These are phyloP conservation scores for Limenitis camilla DNA, from an alignment of 2,888 invertebrate genomes.

Conservation along the genomic window DNA sequence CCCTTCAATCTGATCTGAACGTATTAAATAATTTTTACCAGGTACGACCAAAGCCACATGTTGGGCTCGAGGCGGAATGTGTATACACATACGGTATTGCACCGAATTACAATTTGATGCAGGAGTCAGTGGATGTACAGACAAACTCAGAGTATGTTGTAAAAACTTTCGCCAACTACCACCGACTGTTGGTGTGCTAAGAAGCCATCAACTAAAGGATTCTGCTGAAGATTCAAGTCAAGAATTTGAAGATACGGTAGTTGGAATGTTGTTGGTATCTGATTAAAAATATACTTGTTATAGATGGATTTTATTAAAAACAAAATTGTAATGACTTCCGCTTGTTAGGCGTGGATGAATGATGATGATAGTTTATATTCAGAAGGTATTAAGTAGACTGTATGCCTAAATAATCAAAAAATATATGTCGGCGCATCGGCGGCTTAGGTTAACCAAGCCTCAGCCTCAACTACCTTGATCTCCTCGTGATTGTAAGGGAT, in stretches of 20 bases:
- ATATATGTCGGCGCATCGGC: too few relatives aligned
- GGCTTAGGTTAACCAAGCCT: too few relatives aligned
- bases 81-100: constrained; percentile 37
- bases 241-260: background rate
- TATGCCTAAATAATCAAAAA: too few relatives aligned
- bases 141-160: constrained; percentile 43
- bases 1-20: background rate
- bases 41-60: constrained; percentile 39
- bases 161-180: constrained; percentile 24
- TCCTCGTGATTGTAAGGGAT: too few relatives aligned
- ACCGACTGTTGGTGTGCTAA: constrained; percentile 30
- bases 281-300: background rate
- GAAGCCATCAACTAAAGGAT: constrained; percentile 12
- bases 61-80: constrained; percentile 49
- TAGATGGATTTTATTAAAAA: too few relatives aligned
- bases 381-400: too few relatives aligned
- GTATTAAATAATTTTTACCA: constrained; percentile 15
- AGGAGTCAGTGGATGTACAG: constrained; percentile 37
- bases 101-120: constrained; percentile 33
- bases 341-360: too few relatives aligned
- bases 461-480: too few relatives aligned
- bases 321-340: too few relatives aligned
- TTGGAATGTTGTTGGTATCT: background rate
- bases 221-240: constrained; percentile 8
- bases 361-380: too few relatives aligned